Percentiles rank a stretch among this genome's conserved stretches.
Evolutionary conservation across 2,113 vertebrate species (phyloP).

Genomic region (Macrotis lagotis): DNA sequence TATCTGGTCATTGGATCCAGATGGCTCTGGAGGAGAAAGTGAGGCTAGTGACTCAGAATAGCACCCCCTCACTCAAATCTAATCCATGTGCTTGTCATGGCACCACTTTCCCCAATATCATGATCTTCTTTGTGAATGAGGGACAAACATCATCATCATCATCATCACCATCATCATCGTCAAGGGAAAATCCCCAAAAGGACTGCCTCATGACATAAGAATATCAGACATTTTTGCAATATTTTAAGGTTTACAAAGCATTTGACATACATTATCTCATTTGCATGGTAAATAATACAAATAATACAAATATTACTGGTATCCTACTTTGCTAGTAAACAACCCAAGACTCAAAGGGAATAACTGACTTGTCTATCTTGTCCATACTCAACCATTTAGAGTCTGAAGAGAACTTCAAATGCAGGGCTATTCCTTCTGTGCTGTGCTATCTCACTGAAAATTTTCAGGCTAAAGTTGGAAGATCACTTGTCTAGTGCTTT

Average conservation of each 20-base stretch:
- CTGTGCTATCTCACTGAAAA: background rate
- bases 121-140: too few relatives aligned
- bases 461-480: background rate
- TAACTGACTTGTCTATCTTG: background rate
- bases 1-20: too few relatives aligned
- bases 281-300: background rate
- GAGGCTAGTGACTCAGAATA: too few relatives aligned
- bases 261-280: background rate
- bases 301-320: background rate
- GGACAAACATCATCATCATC: too few relatives aligned
- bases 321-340: background rate
- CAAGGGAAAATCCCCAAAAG: background rate
- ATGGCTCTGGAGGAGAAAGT: too few relatives aligned
- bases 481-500: background rate
- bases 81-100: too few relatives aligned
- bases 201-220: background rate
- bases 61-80: too few relatives aligned
- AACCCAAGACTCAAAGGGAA: background rate
- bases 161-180: too few relatives aligned
- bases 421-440: background rate
- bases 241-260: background rate
- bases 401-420: background rate
- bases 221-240: background rate
- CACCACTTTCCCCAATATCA: too few relatives aligned
- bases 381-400: background rate